Base-by-base conservation (phyloP, 2,888 invertebrate species). In the Tipula vernalis region DNA sequence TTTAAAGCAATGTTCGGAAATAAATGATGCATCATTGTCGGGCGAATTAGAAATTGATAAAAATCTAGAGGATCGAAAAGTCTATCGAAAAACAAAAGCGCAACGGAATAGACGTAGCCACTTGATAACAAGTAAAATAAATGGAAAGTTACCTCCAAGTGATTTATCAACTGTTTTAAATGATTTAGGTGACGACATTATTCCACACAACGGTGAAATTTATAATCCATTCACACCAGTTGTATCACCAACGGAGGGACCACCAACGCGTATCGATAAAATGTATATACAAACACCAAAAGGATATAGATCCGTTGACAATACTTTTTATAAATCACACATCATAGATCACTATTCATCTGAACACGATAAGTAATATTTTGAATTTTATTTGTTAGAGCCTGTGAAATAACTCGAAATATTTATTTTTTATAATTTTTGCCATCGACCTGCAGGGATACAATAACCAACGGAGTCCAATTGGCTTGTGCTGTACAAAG, bases 221-320 rank as follows among this genome's bases (percentile, higher is more conserved):
- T 92, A 92, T 89, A 92, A 92, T 90, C 91, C 91, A 89, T 92
- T 92, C 89, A 92, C 91, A 89, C 91, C 91, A 87, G 92, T 92
- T 88, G 91, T 92, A 88, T 92, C 91, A 87, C 91, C 91, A 88
- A 91, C 91, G 71, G 91, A 91, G 88, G 91, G 91, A 89, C 90
- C 91, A 88, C 90, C 91, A 89, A 89, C 91, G 88, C 90, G 91
- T 88, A 91, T 91, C 88, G 91, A 91, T 88, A 91, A 91, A 90
- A 91, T 92, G 91, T 92, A 92, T 89, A 90, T 92, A 88, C 91
- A 92, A 90, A 92, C 91, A 89, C 91, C 91, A 89, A 91, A 91
- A 87, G 92, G 92, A 88, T 92, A 92, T 90, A 90, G 91, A 89
- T 90, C 91, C 88, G 91, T 91, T 87, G 92, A 91, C 89, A 91